Percentiles rank a stretch among this genome's conserved stretches.
Evolutionary conservation across 2,888 invertebrate genomes (phyloP).

Genomic region (Nebria brevicollis): DNA sequence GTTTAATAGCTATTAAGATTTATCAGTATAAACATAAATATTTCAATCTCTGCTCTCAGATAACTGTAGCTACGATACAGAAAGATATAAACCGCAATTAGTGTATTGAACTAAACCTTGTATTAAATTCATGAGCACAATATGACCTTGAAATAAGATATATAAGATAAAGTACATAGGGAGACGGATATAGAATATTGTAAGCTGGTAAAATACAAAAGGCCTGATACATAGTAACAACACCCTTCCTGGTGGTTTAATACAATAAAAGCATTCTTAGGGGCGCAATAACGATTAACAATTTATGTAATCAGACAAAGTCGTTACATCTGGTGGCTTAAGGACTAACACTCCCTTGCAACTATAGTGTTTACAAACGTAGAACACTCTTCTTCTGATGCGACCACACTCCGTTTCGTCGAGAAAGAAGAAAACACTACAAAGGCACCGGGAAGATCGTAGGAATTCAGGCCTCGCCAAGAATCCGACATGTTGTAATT

Average conservation of each 20-base stretch:
- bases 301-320: constrained; percentile 50
- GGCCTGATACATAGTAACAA: constrained; percentile 2
- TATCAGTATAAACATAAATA: too few relatives aligned
- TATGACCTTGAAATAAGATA: constrained; percentile 6
- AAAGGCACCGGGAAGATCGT: constrained; percentile 27
- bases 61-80: neutral
- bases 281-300: constrained; percentile 48
- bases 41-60: neutral
- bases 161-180: neutral
- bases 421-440: constrained; percentile 29
- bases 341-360: constrained; percentile 35
- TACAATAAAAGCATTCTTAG: constrained; percentile 49
- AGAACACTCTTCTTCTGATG: neutral
- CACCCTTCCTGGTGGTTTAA: constrained; percentile 32
- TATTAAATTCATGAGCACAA: neutral
- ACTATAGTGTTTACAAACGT: constrained; percentile 24
- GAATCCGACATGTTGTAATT: constrained; percentile 45
- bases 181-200: constrained; percentile 8
- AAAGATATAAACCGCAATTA: neutral
- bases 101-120: neutral
- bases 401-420: neutral
- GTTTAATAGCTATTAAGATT: too few relatives aligned
- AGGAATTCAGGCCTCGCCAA: constrained; percentile 38
- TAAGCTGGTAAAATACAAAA: constrained; percentile 13
- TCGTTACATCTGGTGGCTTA: constrained; percentile 43